Evolutionary conservation across 1,140 invertebrate species (phyloP).

Genomic region (Muscidifurax raptorellus): DNA sequence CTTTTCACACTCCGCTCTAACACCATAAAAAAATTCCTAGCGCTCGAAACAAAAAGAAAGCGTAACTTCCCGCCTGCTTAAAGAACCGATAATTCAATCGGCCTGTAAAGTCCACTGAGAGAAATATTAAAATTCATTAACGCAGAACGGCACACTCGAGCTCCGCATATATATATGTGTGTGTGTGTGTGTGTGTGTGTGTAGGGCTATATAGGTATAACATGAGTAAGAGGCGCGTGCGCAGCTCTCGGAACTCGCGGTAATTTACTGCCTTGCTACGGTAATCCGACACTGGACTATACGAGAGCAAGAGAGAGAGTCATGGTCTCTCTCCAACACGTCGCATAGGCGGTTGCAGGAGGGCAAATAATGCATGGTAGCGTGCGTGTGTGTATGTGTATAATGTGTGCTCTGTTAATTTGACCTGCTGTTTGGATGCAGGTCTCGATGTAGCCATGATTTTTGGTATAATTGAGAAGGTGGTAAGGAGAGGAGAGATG

Average conservation of each 20-base stretch:
- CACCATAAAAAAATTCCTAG: neutral
- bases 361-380: neutral
- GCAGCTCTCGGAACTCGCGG: slow-evolving; percentile 34
- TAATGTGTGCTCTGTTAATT: neutral
- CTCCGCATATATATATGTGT: too few species aligned
- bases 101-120: neutral
- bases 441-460: neutral
- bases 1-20: too few species aligned
- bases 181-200: too few species aligned
- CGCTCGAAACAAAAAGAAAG: neutral
- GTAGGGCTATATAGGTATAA: too few species aligned
- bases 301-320: neutral
- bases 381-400: neutral
- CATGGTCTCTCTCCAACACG: neutral
- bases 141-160: neutral
- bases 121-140: slow-evolving; percentile 26
- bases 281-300: slow-evolving; percentile 23
- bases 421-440: neutral
- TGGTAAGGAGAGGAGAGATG: too few species aligned
- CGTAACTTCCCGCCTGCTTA: neutral
- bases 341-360: neutral
- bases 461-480: too few species aligned
- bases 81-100: neutral
- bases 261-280: slow-evolving; percentile 39
- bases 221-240: slow-evolving; percentile 25